These are phyloP conservation scores for Tridacna crocea DNA, from an alignment of 2,888 invertebrate species.

Conservation along the genomic window DNA sequence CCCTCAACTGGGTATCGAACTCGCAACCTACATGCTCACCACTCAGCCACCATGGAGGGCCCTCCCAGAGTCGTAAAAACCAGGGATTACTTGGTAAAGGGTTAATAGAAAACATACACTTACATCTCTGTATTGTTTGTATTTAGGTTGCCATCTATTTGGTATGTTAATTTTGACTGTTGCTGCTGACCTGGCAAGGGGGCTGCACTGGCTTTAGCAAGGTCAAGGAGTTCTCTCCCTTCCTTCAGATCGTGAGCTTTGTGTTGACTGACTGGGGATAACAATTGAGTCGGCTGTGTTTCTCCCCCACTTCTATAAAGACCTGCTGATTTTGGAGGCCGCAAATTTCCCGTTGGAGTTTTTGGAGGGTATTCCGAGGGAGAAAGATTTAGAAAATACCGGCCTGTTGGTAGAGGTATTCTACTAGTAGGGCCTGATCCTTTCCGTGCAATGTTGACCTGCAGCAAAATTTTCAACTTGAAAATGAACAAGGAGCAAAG, in stretches of 20 bases:
- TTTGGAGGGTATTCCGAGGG: slow-evolving; percentile 59
- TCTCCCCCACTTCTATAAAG: slow-evolving; percentile 30
- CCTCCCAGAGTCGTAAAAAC: too few relatives aligned
- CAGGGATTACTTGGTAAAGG: too few relatives aligned
- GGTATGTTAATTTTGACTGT: background rate
- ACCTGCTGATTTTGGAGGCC: slow-evolving; percentile 52
- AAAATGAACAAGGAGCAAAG: too few relatives aligned
- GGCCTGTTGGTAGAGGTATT: slow-evolving; percentile 74
- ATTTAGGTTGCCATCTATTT: slow-evolving; percentile 12
- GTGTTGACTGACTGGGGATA: slow-evolving; percentile 39
- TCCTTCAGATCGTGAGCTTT: slow-evolving; percentile 35
- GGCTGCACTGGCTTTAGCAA: slow-evolving; percentile 57
- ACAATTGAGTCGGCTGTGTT: slow-evolving; percentile 18
- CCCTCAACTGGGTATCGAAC: too few relatives aligned
- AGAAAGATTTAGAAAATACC: slow-evolving; percentile 68
- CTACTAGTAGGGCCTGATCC: slow-evolving; percentile 68
- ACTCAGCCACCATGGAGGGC: too few relatives aligned
- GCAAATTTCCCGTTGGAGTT: slow-evolving; percentile 41
- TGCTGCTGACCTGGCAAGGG: slow-evolving; percentile 27
- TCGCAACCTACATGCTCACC: too few relatives aligned
- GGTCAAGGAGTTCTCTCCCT: slow-evolving; percentile 47
- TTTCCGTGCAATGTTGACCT: slow-evolving; percentile 68
- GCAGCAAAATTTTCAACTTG: slow-evolving; percentile 15
- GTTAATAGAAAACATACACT: background rate
- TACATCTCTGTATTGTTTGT: slow-evolving; percentile 15